These are phyloP conservation scores for Aphelocoma californica DNA, from an alignment of 2,797 vertebrate genomes.

Conservation along the genomic window DNA sequence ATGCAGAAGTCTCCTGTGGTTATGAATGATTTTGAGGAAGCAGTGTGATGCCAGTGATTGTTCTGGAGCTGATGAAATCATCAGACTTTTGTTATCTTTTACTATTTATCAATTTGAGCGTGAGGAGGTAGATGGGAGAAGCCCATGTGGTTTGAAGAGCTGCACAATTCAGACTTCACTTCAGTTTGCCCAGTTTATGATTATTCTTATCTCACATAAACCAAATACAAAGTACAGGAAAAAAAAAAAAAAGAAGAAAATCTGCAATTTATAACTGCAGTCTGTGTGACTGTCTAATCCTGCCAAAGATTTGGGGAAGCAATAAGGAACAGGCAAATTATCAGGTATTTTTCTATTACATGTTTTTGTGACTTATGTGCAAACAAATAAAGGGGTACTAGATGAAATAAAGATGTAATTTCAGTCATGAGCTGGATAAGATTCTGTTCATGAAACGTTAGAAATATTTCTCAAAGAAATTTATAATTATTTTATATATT, in stretches of 20 bases:
- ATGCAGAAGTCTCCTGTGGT: background rate
- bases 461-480: background rate
- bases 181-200: background rate
- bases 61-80: background rate
- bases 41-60: background rate
- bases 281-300: background rate
- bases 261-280: background rate
- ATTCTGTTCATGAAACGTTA: background rate
- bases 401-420: background rate
- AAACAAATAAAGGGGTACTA: background rate
- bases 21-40: background rate
- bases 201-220: background rate
- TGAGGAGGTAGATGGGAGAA: background rate
- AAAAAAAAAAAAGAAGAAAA: background rate
- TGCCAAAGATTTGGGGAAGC: background rate
- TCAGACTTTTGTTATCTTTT: background rate
- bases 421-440: background rate
- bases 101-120: background rate
- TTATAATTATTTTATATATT: background rate
- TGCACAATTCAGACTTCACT: fast-evolving
- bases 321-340: background rate
- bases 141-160: background rate
- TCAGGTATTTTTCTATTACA: background rate
- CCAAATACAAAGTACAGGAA: background rate
- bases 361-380: background rate